Evolutionary conservation across 1,140 invertebrate genomes (phyloP), one percentile per base, ranked within the genome.

Genomic region (Ridgeia piscesae): DNA sequence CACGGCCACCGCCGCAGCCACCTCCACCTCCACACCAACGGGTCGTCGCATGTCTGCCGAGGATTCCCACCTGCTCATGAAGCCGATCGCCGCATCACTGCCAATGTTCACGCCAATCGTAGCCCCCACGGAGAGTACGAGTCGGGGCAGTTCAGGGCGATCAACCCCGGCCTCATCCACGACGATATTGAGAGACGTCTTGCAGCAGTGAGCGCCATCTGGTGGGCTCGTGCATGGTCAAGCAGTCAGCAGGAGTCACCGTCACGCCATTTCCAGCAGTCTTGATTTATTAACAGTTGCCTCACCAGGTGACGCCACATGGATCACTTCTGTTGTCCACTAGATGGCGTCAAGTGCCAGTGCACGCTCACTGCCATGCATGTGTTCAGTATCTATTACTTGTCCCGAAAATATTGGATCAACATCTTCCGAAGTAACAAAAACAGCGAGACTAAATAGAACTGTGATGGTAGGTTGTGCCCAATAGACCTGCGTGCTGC

Each of bases 1-100:
- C 34, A 35, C 91, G 27, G 93, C 93, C 91, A 33, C 91, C 8
- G 91, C 91, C 33, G n/a, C 33, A 48, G 91, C 91, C 8, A 35
- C 91, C 33, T n/a, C 33, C 48, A 35, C 34, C 91, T 91, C 91
- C 91, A 35, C 42, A 35, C 33, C 34, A n/a, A 6, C 91, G 17
- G 91, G 35, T 33, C 89, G 89, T 8, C 35, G 11, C 17, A 4
- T n/a, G 17, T 34, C 89, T n/a, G 14, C 89, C n/a, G 35, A 90
- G 17, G 35, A 90, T 33, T 90, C 89, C 21, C 89, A 90, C 34
- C 89, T 90, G 31, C 35, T 90, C 34, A 90, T 34, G 34, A 90
- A 90, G 34, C 89, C 89, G 33, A 34, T 90, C 8, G 35, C 89
- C 0, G 33, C 89, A 27, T 34, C 89, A 27, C 34, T 90, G 89